Evolutionary conservation across 2,888 invertebrate genomes (phyloP), one percentile per base, ranked within the genome.

Genomic region (Dryobota labecula): DNA sequence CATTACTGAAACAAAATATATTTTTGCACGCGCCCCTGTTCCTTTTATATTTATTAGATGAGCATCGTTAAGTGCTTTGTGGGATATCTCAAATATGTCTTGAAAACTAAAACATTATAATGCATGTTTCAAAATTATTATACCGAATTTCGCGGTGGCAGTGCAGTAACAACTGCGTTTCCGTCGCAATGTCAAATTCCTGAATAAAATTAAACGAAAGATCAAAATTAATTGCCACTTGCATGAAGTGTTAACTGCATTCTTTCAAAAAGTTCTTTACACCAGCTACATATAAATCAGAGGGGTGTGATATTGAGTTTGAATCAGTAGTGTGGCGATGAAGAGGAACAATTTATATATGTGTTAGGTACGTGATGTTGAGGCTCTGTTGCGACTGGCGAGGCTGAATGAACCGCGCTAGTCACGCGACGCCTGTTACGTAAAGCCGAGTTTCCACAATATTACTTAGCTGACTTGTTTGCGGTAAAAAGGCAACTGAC

Each of bases 381-480:
- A 73, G 74, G 71, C 68, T 73, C 64, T 67, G 56, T 83, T 81
- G 84, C 58, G 33, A 43, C 58, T 65, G 45, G 61, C 86, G 86
- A 87, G 88, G 85, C 91, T 95, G 93, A 95, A 95, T 95, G 95
- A 92, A 93, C 89, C 84, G 73, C 67, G 57, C 86, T 76, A 90
- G 93, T 93, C 95, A 95, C 94, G 94, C 94, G 91, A 94, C 87
- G 84, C 78, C 77, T 77, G 83, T 94, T 94, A 94, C 93, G 92
- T 95, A 94, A 94, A 90, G 75, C 74, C 78, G 81, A 88, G 91
- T 94, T 93, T 91, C 90, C 90, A 90, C 90, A 91, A 90, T 90
- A 71, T 85, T 80, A 90, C 91, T 90, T 86, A 85, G 88, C 87
- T 93, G 92, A 90, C 93, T 92, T 90, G 93, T 91, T 92, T 93